Evolutionary conservation across 2,797 vertebrate genomes (phyloP), one percentile per base, ranked within the genome.

Genomic region (Hybognathus amarus): DNA sequence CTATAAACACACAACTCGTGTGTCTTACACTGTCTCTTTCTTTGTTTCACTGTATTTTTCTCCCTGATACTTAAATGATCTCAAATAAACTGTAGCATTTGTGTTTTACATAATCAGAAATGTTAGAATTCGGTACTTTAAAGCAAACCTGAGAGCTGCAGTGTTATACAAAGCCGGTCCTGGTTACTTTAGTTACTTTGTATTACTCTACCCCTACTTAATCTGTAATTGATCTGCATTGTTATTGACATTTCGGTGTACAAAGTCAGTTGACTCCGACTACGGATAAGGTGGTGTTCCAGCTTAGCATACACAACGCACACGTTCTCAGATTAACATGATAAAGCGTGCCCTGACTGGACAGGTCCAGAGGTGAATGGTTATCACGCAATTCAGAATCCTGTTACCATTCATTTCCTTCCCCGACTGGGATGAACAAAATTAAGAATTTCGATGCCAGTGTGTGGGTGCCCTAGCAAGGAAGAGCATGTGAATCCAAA

Each of bases 361-460:
- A 91, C 91, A 82, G 91, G 90, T n/a, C 87, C 82, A 15, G 86
- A 92, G 91, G 76, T 91, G 92, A 90, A 93, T 93, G 93, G 91
- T 94, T 95, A 95, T 93, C 93, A 88, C 86, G 90, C 90, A 91
- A 92, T 93, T 93, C 92, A 90, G 91, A 92, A 90, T 93, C 92
- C 87, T 91, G 92, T 94, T 94, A 91, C 90, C 88, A 90, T 92
- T 92, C 90, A 90, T 92, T 88, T 87, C 88, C 86, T 92, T 89
- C 88, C 90, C 91, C 86, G 87, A 89, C 90, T 82, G 85, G 87
- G 87, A 88, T 89, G 90, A 92, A 92, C 87, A 81, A 87, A 93
- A 95, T 95, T 92, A 93, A 92, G 92, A 93, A 94, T 94, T 94
- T 92, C 92, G 92, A 92, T 94, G 91, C 93, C 92, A 92, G 91